Base-by-base conservation (phyloP, 1,140 invertebrate species). In the Trypoxylus dichotomus region DNA sequence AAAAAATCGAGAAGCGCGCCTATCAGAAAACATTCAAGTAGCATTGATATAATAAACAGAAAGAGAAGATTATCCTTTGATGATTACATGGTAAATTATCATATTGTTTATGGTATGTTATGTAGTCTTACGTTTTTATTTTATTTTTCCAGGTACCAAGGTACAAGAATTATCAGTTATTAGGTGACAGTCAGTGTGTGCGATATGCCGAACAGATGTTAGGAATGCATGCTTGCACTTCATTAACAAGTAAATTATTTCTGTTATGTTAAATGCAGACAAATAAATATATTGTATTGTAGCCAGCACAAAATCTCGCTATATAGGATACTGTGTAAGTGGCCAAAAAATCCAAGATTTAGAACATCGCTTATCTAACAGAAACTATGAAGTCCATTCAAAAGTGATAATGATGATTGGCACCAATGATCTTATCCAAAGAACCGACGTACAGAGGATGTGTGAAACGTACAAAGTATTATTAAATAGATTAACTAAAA, bases 321-420 rank as follows among this genome's bases (percentile, higher is more conserved):
- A 68, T 13, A 43, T 77, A 10, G 76, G 76, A 15, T 77, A 77
- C 29, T 77, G 76, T 77, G 76, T 77, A 29, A 77, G 76, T 37
- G 76, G 76, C 1, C 76, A 77, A 72, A 73, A 73, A 58, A 73
- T 74, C 2, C 13, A 54, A 15, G 76, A 77, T 29, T 77, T 77
- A 19, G 15, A 58, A 58, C 13, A 32, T 32, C 15, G 68, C 7
- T 29, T 77, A 68, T 19, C 27, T 25, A 74, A 58, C 10, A 60
- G 32, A 2, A 47, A 74, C 32, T 74, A 27, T 13, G 21, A 73
- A n/a, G 24, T 77, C 0, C 24, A 72, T 24, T 24, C 43, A 8
- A 74, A 74, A 11, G 43, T 77, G 27, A 77, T 77, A 37, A 0
- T 77, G 5, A 32, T 77, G 32, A 77, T 77, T 5, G 76, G 76